Evolutionary conservation across 2,113 vertebrate genomes (phyloP).

Genomic region (Galemys pyrenaicus): DNA sequence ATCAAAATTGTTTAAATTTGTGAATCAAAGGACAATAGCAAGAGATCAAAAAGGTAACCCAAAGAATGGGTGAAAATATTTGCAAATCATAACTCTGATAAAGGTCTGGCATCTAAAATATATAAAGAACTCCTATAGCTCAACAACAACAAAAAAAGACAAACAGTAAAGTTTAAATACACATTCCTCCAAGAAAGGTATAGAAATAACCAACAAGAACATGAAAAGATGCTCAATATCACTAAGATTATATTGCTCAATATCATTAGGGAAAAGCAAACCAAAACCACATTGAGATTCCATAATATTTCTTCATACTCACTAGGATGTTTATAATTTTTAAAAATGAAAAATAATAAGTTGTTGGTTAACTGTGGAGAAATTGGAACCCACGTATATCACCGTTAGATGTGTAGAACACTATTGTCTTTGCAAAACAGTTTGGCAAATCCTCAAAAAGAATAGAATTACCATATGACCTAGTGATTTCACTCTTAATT

Average conservation of each 20-base stretch:
- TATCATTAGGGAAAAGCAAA: not conserved
- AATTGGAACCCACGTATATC: not conserved
- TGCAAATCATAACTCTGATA: not conserved
- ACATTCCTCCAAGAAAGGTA: not conserved
- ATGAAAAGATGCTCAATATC: not conserved
- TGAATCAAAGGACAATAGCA: not conserved
- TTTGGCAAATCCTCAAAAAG: not conserved
- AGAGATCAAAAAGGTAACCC: slow-evolving; percentile 12
- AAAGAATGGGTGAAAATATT: not conserved
- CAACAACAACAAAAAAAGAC: not conserved
- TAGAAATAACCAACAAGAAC: not conserved
- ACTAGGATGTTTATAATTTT: not conserved
- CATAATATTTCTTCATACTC: not conserved
- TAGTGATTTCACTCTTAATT: not conserved
- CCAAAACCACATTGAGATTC: not conserved
- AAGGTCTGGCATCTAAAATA: not conserved
- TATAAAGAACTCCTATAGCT: not conserved
- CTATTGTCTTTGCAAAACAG: not conserved
- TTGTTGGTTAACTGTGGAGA: not conserved
- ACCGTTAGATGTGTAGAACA: not conserved
- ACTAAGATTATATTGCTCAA: too few relatives aligned
- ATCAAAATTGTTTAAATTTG: not conserved
- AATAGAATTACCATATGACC: not conserved
- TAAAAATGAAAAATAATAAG: not conserved
- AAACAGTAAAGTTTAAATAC: slow-evolving; percentile 6